Evolutionary conservation across 1,140 invertebrate species (phyloP).

Genomic region (Hestina assimilis): DNA sequence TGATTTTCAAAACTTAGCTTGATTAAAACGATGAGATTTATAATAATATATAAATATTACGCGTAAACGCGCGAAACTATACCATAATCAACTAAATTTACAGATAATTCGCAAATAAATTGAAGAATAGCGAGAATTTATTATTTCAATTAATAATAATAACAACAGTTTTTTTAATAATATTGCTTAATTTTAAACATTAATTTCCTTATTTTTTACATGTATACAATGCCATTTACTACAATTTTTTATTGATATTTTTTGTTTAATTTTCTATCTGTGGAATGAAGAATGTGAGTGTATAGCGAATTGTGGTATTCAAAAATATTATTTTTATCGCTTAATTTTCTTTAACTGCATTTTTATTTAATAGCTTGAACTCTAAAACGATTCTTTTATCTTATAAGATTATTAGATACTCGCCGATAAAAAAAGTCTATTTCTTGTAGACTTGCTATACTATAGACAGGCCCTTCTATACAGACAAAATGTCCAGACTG

Average conservation of each 20-base stretch:
- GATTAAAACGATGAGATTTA: slow-evolving; percentile 39
- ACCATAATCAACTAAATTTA: slow-evolving; percentile 10
- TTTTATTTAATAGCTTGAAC: slow-evolving; percentile 38
- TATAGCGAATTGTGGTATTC: slow-evolving; percentile 32
- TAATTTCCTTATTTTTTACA: background rate
- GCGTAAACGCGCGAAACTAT: slow-evolving; percentile 14
- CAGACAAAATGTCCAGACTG: too few relatives aligned
- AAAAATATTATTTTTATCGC: slow-evolving; percentile 36
- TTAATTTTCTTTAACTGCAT: slow-evolving; percentile 29
- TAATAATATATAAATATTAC: slow-evolving; percentile 22
- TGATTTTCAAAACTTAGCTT: slow-evolving; percentile 27
- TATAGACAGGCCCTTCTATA: too few relatives aligned
- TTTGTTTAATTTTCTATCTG: slow-evolving; percentile 26
- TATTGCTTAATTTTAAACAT: slow-evolving; percentile 51
- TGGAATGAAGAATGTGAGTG: slow-evolving; percentile 38
- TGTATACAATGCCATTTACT: slow-evolving; percentile 14
- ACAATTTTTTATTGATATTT: slow-evolving; percentile 6
- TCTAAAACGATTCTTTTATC: slow-evolving; percentile 43
- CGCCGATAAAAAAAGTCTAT: slow-evolving; percentile 6
- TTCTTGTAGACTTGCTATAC: background rate
- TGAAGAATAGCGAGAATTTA: background rate
- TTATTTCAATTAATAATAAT: slow-evolving; percentile 9
- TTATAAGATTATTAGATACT: background rate
- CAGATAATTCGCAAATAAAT: slow-evolving; percentile 6
- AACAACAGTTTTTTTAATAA: slow-evolving; percentile 40